These are phyloP conservation scores for Clupea harengus DNA, from an alignment of 2,113 vertebrate species.

Conservation along the genomic window DNA sequence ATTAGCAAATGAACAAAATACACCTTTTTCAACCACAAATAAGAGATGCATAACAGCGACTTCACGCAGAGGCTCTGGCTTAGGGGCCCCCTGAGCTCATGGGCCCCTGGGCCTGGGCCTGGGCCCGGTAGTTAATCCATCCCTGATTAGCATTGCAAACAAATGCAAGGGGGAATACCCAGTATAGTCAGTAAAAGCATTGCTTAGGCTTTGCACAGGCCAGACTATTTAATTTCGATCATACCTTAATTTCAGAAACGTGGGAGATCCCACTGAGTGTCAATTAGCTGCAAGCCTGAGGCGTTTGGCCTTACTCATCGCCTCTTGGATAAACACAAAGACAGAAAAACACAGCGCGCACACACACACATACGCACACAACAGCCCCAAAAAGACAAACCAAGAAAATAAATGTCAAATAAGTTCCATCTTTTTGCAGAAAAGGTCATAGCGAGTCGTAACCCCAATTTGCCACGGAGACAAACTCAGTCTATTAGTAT, in stretches of 20 bases:
- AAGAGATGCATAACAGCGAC: too few relatives aligned
- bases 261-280: slow-evolving; percentile 15
- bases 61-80: too few relatives aligned
- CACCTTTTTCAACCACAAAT: too few relatives aligned
- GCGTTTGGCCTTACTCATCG: not conserved
- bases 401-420: slow-evolving; percentile 33
- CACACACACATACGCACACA: not conserved
- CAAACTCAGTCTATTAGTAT: slow-evolving; percentile 69
- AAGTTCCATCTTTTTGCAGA: slow-evolving; percentile 41
- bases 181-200: not conserved
- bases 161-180: not conserved
- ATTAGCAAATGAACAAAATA: too few relatives aligned
- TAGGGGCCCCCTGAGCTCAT: too few relatives aligned
- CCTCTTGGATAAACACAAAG: not conserved
- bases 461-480: slow-evolving; percentile 63
- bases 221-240: not conserved
- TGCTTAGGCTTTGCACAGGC: not conserved
- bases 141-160: not conserved
- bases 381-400: slow-evolving; percentile 6
- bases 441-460: slow-evolving; percentile 72
- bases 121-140: too few relatives aligned
- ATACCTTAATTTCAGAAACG: slow-evolving; percentile 12
- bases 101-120: too few relatives aligned
- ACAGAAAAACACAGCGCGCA: not conserved
- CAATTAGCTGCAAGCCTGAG: slow-evolving; percentile 13